phyloP scores from a whole-genome alignment of 1,140 invertebrate species.

The Holotrichia oblita region DNA sequence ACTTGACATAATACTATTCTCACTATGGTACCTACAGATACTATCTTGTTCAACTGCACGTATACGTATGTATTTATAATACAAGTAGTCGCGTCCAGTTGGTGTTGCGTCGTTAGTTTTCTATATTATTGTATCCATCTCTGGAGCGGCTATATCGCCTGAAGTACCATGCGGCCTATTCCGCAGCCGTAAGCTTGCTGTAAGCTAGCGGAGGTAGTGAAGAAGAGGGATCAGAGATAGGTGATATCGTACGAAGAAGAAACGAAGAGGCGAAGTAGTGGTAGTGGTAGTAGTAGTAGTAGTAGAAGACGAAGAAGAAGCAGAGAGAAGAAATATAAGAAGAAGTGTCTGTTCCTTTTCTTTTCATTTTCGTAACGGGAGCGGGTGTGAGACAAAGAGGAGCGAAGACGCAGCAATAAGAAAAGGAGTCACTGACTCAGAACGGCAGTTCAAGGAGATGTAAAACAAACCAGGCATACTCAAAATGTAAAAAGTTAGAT shows the following conservation, averaged over 20 bases:
- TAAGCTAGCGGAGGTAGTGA: not conserved
- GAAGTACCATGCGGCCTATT: not conserved
- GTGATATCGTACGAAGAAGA: slow-evolving; percentile 1
- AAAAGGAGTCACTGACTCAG: slow-evolving; percentile 34
- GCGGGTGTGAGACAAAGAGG: slow-evolving; percentile 23
- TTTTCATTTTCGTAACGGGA: slow-evolving; percentile 7
- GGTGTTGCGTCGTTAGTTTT: not conserved
- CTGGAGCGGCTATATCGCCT: not conserved
- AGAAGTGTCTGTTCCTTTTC: not conserved
- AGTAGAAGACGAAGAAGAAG: slow-evolving; percentile 5
- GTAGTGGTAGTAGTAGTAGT: too few species aligned
- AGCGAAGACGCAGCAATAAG: not conserved
- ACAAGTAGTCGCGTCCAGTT: slow-evolving; percentile 15
- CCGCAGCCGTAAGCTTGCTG: not conserved
- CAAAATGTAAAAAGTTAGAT: slow-evolving; percentile 13
- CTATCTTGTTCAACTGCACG: not conserved
- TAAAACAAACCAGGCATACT: slow-evolving; percentile 26
- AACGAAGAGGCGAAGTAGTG: slow-evolving; percentile 3
- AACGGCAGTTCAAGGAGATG: slow-evolving; percentile 32
- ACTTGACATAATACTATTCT: slow-evolving; percentile 8
- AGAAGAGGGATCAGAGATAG: not conserved
- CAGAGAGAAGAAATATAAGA: not conserved
- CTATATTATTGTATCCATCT: not conserved
- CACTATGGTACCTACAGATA: slow-evolving; percentile 9
- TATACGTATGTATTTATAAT: slow-evolving; percentile 17